Conservation (phyloP, 2,888 invertebrate species). For the Drosophila eohydei region DNA sequence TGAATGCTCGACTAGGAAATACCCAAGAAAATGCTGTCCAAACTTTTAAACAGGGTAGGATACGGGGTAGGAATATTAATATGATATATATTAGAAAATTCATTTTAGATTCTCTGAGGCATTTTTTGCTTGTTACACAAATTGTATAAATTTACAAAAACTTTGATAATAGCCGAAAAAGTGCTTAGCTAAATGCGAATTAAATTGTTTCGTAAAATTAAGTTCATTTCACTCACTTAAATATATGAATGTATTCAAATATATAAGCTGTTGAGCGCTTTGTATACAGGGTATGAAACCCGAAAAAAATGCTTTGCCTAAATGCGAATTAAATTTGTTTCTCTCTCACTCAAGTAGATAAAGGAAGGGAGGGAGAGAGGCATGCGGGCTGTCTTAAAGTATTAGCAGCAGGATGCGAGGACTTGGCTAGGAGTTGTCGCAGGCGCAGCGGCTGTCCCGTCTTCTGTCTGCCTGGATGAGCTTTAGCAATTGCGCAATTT, state of each 20-base stretch:
- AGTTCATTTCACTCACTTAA: constrained; percentile 2
- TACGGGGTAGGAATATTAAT: too few species aligned
- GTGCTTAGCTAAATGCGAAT: background rate
- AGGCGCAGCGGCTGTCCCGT: background rate
- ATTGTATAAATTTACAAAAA: background rate
- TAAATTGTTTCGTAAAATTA: background rate
- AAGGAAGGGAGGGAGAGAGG: background rate
- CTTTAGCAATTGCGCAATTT: constrained; percentile 62
- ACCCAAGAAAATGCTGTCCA: background rate
- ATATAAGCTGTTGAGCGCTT: background rate
- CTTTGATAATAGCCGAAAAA: background rate
- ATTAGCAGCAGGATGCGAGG: constrained; percentile 48
- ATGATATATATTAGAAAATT: background rate
- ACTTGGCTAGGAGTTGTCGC: background rate
- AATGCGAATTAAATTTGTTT: constrained; percentile 77
- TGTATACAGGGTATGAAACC: background rate
- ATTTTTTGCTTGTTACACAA: background rate
- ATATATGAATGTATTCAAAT: background rate
- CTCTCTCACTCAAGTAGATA: constrained; percentile 12
- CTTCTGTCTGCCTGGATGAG: constrained; percentile 36
- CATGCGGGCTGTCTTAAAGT: constrained; percentile 70
- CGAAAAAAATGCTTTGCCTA: constrained; percentile 51
- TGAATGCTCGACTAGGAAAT: background rate
- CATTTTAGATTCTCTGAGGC: background rate
- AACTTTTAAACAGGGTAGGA: too few species aligned